Percentiles rank a stretch among this genome's conserved stretches.
Conservation (phyloP, 2,888 invertebrate genomes). For the Eupithecia pulchellata region DNA sequence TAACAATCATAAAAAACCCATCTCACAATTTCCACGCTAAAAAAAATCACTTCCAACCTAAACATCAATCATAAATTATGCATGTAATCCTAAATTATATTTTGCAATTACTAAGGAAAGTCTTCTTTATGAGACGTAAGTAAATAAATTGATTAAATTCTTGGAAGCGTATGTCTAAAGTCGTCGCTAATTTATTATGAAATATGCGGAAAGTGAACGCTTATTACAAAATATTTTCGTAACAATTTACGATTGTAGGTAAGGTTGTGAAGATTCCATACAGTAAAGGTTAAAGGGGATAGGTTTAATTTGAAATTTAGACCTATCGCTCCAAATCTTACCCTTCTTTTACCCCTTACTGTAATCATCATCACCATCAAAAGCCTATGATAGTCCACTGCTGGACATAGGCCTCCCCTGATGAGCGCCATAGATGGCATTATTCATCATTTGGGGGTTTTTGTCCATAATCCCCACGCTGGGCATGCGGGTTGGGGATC, state of each 20-base stretch:
- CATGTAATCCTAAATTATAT: slow-evolving; percentile 37
- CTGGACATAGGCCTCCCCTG: no score
- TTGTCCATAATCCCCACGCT: no score
- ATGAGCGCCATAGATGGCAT: no score
- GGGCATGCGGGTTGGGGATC: no score
- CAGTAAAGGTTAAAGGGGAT: no score
- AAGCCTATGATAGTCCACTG: no score
- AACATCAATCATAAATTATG: slow-evolving; percentile 27
- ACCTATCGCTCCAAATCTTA: slow-evolving; percentile 31
- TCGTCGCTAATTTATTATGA: slow-evolving; percentile 55
- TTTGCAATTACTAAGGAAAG: slow-evolving; percentile 37
- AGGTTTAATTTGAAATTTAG: slow-evolving; percentile 43
- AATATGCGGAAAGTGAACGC: slow-evolving; percentile 57
- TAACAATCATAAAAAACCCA: slow-evolving; percentile 6
- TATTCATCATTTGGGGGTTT: no score
- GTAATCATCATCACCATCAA: no score
- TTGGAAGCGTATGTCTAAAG: slow-evolving; percentile 49
- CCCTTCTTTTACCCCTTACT: background rate
- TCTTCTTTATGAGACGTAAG: slow-evolving; percentile 47
- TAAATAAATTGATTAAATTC: slow-evolving; percentile 59
- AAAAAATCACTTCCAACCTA: slow-evolving; percentile 25
- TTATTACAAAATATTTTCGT: slow-evolving; percentile 63
- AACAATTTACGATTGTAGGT: slow-evolving; percentile 31
- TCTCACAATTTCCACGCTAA: slow-evolving; percentile 8
- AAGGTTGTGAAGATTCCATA: background rate